Conservation (phyloP, 1,140 invertebrate genomes). For the Adoxophyes honmai region DNA sequence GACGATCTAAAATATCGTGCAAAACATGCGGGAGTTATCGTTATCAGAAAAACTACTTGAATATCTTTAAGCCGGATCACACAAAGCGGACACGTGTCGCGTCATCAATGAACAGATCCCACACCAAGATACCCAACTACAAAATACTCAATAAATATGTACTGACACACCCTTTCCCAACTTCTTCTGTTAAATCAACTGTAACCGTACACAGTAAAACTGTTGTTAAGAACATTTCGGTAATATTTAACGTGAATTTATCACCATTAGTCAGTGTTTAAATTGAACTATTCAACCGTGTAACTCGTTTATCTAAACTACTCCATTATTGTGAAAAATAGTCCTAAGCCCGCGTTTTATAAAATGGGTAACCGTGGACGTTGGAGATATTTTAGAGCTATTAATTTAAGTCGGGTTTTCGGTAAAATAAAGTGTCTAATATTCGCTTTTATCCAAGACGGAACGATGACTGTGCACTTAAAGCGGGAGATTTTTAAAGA, state of each 20-base stretch:
- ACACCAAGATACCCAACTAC: constrained; percentile 3
- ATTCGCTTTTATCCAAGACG: too few relatives aligned
- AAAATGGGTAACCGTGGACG: constrained; percentile 8
- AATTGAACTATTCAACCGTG: constrained; percentile 22
- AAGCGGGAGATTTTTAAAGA: too few relatives aligned
- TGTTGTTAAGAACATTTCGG: constrained; percentile 32
- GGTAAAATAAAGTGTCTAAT: too few relatives aligned
- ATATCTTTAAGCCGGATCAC: background rate
- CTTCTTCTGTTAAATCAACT: constrained; percentile 51
- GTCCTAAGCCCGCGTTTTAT: constrained; percentile 2
- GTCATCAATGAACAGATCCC: constrained; percentile 9
- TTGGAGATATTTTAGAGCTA: background rate
- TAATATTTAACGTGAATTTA: constrained; percentile 31
- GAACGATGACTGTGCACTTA: too few relatives aligned
- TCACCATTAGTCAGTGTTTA: constrained; percentile 25
- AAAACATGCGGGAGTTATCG: too few relatives aligned
- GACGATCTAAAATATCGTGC: too few relatives aligned
- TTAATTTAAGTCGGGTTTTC: background rate
- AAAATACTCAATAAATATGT: background rate
- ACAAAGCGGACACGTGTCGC: constrained; percentile 4
- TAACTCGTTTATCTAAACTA: constrained; percentile 14
- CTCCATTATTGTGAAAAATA: constrained; percentile 16
- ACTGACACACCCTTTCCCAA: constrained; percentile 32
- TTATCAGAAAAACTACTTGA: background rate
- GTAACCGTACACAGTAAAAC: constrained; percentile 44